These are phyloP conservation scores for Sinhomidia bicolor DNA, from an alignment of 2,888 invertebrate genomes.

Conservation along the genomic window DNA sequence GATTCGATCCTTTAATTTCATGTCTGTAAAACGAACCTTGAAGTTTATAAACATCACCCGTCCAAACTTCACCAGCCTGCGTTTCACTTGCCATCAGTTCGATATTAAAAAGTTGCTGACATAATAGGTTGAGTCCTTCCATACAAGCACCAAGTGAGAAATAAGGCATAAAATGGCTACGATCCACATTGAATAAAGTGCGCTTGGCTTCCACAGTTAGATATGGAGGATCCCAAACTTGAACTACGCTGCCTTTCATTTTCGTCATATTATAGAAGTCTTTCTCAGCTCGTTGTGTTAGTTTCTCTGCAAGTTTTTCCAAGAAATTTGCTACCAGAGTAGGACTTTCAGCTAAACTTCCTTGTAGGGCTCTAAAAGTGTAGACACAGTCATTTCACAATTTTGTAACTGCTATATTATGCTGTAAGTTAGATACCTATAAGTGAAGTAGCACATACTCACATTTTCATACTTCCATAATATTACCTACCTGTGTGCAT, in stretches of 20 bases:
- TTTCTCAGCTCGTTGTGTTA: conserved; percentile 87
- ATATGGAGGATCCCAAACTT: conserved; percentile 94
- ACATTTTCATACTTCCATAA: background rate
- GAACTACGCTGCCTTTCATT: conserved; percentile 85
- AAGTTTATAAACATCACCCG: conserved; percentile 93
- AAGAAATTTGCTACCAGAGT: conserved; percentile 91
- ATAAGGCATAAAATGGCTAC: conserved; percentile 89
- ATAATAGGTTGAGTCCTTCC: conserved; percentile 97
- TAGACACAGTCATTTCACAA: too few species aligned
- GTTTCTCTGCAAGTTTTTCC: conserved; percentile 87
- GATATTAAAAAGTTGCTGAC: conserved; percentile 91
- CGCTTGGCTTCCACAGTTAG: conserved; percentile 89
- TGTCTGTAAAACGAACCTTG: conserved; percentile 82
- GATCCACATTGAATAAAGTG: conserved; percentile 85
- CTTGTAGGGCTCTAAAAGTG: conserved; percentile 88
- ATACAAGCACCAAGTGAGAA: conserved; percentile 97
- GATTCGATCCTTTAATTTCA: background rate
- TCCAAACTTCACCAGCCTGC: conserved; percentile 92
- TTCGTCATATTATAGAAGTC: conserved; percentile 90
- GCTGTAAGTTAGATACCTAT: too few species aligned
- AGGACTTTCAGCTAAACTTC: conserved; percentile 92
- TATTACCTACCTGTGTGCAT: conserved; percentile 87
- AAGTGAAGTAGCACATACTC: background rate
- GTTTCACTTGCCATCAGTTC: conserved; percentile 88
- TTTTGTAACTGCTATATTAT: too few species aligned